Conservation (phyloP, 2,113 vertebrate genomes). For the Phodopus roborovskii region DNA sequence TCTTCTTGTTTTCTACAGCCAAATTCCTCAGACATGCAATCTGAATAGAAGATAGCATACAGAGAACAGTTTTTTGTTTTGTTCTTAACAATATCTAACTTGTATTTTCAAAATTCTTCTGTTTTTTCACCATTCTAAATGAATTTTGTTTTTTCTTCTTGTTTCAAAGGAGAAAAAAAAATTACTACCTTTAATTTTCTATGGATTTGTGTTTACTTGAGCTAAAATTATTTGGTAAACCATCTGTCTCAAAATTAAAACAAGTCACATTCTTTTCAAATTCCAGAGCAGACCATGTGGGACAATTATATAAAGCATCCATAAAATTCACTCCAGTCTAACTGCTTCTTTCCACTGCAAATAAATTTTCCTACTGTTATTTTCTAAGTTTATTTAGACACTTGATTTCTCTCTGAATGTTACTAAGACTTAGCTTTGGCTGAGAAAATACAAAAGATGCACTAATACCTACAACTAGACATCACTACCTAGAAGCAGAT, state of each 20-base stretch:
- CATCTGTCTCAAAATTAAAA: constrained; percentile 71
- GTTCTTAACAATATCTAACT: constrained; percentile 28
- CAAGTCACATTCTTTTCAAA: constrained; percentile 77
- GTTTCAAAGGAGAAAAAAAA: constrained; percentile 47
- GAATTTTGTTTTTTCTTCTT: constrained; percentile 33
- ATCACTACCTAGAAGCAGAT: constrained; percentile 51
- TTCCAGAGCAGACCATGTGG: constrained; percentile 61
- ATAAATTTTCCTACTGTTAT: constrained; percentile 63
- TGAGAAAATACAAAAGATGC: constrained; percentile 3
- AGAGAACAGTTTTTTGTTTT: background rate
- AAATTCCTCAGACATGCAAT: constrained; percentile 18
- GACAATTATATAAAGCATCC: constrained; percentile 78
- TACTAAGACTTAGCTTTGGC: constrained; percentile 32
- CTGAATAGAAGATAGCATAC: background rate
- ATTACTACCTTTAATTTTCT: constrained; percentile 46
- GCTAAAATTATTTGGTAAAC: constrained; percentile 65
- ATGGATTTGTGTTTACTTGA: constrained; percentile 48
- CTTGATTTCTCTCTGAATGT: constrained; percentile 63
- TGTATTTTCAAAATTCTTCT: constrained; percentile 60
- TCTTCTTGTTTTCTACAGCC: constrained; percentile 27
- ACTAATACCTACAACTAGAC: constrained; percentile 47
- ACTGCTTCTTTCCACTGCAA: constrained; percentile 71
- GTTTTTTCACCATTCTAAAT: constrained; percentile 52
- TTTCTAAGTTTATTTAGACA: constrained; percentile 62
- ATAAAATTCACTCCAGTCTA: constrained; percentile 70